Percentiles rank a stretch among this genome's conserved stretches.
Evolutionary conservation across 1,140 invertebrate species (phyloP).

Genomic region (Vollenhovia emeryi): DNA sequence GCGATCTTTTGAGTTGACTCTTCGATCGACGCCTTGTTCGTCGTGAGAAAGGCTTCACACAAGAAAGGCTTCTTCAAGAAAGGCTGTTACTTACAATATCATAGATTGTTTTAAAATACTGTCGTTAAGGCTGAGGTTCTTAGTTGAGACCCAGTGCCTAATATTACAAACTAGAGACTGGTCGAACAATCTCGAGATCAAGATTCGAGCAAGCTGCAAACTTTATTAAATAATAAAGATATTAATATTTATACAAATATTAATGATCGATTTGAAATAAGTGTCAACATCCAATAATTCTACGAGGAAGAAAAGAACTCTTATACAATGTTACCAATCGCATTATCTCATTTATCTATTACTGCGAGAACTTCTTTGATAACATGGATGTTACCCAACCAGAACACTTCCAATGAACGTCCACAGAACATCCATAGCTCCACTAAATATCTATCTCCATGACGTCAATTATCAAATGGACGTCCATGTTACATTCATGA

Average conservation of each 20-base stretch:
- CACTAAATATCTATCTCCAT: no score
- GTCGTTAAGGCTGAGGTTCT: slow-evolving; percentile 51
- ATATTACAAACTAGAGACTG: slow-evolving; percentile 54
- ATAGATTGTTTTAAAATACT: slow-evolving; percentile 42
- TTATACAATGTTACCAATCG: slow-evolving; percentile 11
- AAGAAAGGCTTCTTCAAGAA: slow-evolving; percentile 24
- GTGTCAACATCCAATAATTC: not conserved
- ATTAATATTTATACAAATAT: slow-evolving; percentile 14
- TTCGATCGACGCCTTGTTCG: not conserved
- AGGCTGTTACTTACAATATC: slow-evolving; percentile 48
- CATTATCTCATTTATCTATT: not conserved
- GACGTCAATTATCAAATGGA: no score
- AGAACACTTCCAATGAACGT: no score
- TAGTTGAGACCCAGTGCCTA: slow-evolving; percentile 51
- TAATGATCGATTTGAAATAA: not conserved
- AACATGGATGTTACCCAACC: not conserved
- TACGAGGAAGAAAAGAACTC: not conserved
- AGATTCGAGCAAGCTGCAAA: slow-evolving; percentile 21
- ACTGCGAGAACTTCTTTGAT: not conserved
- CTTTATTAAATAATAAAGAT: not conserved
- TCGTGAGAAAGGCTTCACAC: not conserved
- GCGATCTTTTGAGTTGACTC: not conserved
- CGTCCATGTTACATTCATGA: no score
- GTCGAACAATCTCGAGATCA: slow-evolving; percentile 48
- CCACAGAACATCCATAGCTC: no score